A percentile compares a stretch with the other conserved stretches of the same genome.
Conservation (phyloP, 2,113 vertebrate genomes). For the Misgurnus mizolepis region DNA sequence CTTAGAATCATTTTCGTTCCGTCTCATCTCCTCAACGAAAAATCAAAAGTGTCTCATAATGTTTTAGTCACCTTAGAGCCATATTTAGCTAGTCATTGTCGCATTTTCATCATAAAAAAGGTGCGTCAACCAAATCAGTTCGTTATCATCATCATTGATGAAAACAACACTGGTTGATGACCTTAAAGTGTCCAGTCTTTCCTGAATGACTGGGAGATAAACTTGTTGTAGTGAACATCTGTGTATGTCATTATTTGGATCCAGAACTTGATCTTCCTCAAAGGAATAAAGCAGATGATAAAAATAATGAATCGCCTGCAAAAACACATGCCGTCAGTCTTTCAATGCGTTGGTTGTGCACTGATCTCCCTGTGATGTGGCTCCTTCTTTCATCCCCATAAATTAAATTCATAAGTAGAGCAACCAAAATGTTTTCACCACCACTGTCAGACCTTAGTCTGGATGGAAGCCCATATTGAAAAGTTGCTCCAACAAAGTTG, state of each 20-base stretch:
- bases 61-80: too few species aligned
- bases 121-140: too few species aligned
- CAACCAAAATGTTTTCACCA: not conserved
- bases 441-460: slow-evolving; percentile 3
- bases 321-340: not conserved
- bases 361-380: not conserved
- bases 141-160: too few species aligned
- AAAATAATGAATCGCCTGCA: not conserved
- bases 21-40: too few species aligned
- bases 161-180: not conserved
- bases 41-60: too few species aligned
- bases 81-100: too few species aligned
- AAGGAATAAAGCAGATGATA: not conserved
- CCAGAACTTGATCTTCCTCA: not conserved
- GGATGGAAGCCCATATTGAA: not conserved
- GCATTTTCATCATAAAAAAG: too few species aligned
- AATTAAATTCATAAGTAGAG: slow-evolving; percentile 1
- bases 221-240: not conserved
- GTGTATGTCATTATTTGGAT: not conserved
- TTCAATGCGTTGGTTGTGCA: not conserved
- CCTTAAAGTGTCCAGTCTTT: not conserved
- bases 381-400: not conserved
- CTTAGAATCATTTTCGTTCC: too few species aligned
- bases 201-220: slow-evolving; percentile 5
- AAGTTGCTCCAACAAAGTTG: not conserved